Base-by-base conservation (phyloP, 2,888 invertebrate genomes). In the Ichneumoninae sp. region DNA sequence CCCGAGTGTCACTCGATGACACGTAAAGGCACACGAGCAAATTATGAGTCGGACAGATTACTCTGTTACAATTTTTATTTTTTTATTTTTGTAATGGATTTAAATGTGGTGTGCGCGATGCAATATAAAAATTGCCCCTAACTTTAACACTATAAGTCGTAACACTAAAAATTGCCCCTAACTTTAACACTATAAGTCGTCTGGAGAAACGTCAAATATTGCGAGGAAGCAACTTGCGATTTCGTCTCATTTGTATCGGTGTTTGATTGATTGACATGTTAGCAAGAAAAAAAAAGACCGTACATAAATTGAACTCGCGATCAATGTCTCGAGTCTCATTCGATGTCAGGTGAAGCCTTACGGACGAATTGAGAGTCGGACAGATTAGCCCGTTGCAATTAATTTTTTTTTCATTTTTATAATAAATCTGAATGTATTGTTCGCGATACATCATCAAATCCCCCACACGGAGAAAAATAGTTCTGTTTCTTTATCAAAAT, bases 161-260 rank as follows among this genome's bases (percentile, higher is more conserved):
- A n/a, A n/a, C n/a, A n/a, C n/a, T 5, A 3, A 30, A 30, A 30
- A 30, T 30, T 30, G 3, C 30, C 30, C 30, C 30, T 5, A 19
- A 19, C 19, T 19, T 19, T 19, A 19, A 19, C 19, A 19, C 19
- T 26, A 13, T 26, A 26, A 44, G 44, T 22, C 57, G 57, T 57
- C 8, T 57, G 10, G 57, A 22, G 57, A 7, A 71, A 50, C 13
- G 26, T 40, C 19, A 19, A 19, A 62, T 81, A 76, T 81, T 81
- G 70, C 81, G 70, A 70, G 75, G 76, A 75, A 81, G 81, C 74
- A 69, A 81, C 76, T 76, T 81, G 47, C 76, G 52, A 81, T 81
- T 76, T 60, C 75, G 81, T 76, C 70, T 70, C 44, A 70, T 47
- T 69, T 69, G 47, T 76, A 70, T 76, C 74, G 69, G n/a, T 47